Conservation (phyloP, 2,113 vertebrate genomes). For the Lates calcarifer region DNA sequence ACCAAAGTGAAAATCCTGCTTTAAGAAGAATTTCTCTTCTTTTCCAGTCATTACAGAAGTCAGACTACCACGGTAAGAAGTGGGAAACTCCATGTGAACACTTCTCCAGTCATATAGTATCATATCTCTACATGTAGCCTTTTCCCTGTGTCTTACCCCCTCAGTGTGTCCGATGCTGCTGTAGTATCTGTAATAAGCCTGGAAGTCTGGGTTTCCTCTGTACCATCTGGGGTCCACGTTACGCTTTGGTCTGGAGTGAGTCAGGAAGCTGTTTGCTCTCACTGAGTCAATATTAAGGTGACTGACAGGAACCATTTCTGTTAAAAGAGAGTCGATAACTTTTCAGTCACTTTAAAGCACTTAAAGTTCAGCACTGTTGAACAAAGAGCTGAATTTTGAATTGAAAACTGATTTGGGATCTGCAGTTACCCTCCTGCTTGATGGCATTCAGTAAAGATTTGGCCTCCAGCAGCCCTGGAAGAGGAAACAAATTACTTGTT, state of each 20-base stretch:
- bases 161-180: conserved; percentile 88
- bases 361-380: background rate
- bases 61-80: background rate
- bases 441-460: conserved; percentile 80
- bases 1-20: background rate
- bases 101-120: background rate
- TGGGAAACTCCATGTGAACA: background rate
- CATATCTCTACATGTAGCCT: background rate
- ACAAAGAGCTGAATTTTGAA: background rate
- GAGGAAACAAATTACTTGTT: background rate
- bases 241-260: conserved; percentile 78
- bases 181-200: conserved; percentile 88
- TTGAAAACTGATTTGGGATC: background rate
- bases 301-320: conserved; percentile 74
- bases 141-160: conserved; percentile 75
- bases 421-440: conserved; percentile 75
- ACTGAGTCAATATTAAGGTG: conserved; percentile 66
- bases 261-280: conserved; percentile 81
- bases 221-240: conserved; percentile 83
- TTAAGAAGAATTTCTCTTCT: background rate
- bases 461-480: conserved; percentile 76
- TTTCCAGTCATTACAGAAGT: background rate
- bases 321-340: background rate
- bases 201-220: conserved; percentile 84
- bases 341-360: background rate